Percentiles rank a stretch among this genome's conserved stretches.
These are phyloP conservation scores for Cyprinella venusta DNA, from an alignment of 2,797 vertebrate species.

Conservation along the genomic window DNA sequence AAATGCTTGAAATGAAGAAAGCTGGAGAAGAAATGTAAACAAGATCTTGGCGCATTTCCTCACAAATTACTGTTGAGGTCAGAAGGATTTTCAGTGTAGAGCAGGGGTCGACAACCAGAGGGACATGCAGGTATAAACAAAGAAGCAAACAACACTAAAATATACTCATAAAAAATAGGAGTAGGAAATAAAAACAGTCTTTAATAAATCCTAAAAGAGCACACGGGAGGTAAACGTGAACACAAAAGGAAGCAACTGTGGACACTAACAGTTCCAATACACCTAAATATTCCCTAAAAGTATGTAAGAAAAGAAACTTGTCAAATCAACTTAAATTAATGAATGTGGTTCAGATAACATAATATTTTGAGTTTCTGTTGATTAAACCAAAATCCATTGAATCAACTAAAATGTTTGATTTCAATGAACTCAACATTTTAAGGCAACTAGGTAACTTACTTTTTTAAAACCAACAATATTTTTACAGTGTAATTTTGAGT, in stretches of 20 bases:
- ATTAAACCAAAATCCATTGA: no score
- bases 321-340: no score
- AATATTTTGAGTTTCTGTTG: no score
- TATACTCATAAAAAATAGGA: not conserved
- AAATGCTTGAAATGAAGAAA: conserved; percentile 52
- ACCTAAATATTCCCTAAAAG: no score
- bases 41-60: not conserved
- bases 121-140: not conserved
- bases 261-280: no score
- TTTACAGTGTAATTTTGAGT: no score
- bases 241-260: not conserved
- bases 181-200: not conserved
- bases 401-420: no score
- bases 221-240: not conserved
- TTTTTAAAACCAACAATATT: no score
- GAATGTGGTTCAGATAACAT: no score
- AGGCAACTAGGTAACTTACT: no score
- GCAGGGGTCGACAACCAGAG: not conserved
- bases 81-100: not conserved
- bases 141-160: not conserved
- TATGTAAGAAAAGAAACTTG: no score
- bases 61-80: not conserved
- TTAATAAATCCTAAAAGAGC: not conserved
- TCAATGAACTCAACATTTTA: no score
- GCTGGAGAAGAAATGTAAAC: conserved; percentile 10